A percentile compares a stretch with the other conserved stretches of the same genome.
These are phyloP conservation scores for Chiridota heheva DNA, from an alignment of 35 echinoderm and acorn worm species.

Conservation along the genomic window DNA sequence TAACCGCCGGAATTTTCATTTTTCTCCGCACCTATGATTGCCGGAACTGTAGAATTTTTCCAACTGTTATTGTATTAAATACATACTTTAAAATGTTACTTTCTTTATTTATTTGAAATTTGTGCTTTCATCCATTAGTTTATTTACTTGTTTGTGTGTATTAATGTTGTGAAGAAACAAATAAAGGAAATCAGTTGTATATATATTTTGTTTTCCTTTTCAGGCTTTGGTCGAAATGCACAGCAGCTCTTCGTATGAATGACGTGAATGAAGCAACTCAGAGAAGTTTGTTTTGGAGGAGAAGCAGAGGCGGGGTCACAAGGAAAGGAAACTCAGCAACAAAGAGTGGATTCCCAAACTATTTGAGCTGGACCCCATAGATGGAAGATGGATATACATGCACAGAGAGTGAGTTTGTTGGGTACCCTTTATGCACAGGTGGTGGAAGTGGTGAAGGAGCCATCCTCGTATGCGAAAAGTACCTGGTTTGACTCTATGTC, in stretches of 20 bases:
- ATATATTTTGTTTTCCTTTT: neutral
- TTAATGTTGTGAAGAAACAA: too few species aligned
- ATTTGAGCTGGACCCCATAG: conserved; percentile 90
- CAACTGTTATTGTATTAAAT: too few species aligned
- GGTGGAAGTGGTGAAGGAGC: neutral
- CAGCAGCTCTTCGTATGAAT: conserved; percentile 58
- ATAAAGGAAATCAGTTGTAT: too few species aligned
- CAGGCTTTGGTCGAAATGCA: conserved; percentile 78
- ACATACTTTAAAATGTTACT: too few species aligned
- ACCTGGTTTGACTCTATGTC: too few species aligned
- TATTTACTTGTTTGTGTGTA: too few species aligned
- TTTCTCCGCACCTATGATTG: too few species aligned
- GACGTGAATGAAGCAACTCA: conserved; percentile 86
- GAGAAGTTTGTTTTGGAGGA: conserved; percentile 93
- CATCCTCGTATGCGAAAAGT: too few species aligned
- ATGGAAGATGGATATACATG: conserved; percentile 91
- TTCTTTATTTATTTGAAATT: too few species aligned
- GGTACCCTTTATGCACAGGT: neutral
- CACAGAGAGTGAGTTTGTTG: conserved; percentile 83
- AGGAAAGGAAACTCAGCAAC: conserved; percentile 86
- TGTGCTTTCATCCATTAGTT: too few species aligned
- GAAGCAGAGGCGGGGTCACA: conserved; percentile 80
- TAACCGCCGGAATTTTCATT: too few species aligned
- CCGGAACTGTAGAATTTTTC: too few species aligned
- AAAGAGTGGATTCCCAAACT: conserved; percentile 76